Evolutionary conservation across 2,888 invertebrate species (phyloP).

Genomic region (Drosophila gaucha): DNA sequence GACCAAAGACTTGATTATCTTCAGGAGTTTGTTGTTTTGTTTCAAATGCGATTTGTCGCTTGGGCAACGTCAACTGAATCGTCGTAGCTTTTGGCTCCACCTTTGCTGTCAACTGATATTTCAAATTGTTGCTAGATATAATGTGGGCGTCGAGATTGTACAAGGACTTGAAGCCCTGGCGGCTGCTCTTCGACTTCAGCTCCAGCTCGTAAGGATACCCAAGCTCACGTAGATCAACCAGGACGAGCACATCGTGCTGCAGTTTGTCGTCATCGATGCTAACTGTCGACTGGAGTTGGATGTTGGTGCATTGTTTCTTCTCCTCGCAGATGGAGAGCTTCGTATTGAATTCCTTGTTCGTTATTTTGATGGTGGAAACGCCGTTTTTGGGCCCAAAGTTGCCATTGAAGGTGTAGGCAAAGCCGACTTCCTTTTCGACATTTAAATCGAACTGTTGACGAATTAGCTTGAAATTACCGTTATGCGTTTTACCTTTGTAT

Average conservation of each 20-base stretch:
- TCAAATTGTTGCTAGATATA: conserved; percentile 88
- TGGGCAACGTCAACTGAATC: conserved; percentile 88
- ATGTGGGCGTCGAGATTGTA: conserved; percentile 90
- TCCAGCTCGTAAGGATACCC: conserved; percentile 91
- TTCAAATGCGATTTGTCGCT: conserved; percentile 88
- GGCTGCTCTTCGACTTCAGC: conserved; percentile 88
- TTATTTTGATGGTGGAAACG: conserved; percentile 88
- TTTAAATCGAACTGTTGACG: conserved; percentile 87
- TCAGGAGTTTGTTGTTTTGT: conserved; percentile 85
- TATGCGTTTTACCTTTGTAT: conserved; percentile 88
- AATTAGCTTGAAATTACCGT: conserved; percentile 90
- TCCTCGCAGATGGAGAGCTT: conserved; percentile 91
- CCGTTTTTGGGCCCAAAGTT: conserved; percentile 89
- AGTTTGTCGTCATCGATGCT: conserved; percentile 66
- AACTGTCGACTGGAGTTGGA: conserved; percentile 85
- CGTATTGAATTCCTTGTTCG: conserved; percentile 90
- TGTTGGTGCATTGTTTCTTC: conserved; percentile 91
- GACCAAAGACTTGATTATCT: conserved; percentile 85
- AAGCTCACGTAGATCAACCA: conserved; percentile 90
- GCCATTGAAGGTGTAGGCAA: conserved; percentile 88
- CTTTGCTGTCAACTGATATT: conserved; percentile 90
- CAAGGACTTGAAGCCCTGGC: conserved; percentile 86
- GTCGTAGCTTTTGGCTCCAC: conserved; percentile 88
- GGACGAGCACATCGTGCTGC: conserved; percentile 88
- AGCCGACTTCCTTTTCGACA: conserved; percentile 88